phyloP scores from a whole-genome alignment of 1,140 invertebrate genomes.

The Camponotus vicinus region DNA sequence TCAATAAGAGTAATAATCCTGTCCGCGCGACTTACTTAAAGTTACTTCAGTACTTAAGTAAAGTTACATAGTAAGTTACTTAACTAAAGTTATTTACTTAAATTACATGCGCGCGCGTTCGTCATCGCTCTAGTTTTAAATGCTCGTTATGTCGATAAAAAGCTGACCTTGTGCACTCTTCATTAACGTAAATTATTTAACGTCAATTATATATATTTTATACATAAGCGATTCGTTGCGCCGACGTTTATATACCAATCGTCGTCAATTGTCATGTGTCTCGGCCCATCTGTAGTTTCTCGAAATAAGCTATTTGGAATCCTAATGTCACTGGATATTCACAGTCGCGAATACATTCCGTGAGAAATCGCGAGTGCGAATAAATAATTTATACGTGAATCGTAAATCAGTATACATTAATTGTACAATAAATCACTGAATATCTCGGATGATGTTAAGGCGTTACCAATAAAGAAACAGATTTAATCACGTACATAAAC shows the following conservation, averaged over 20 bases:
- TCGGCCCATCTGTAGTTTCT: not conserved
- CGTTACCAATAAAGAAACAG: not conserved
- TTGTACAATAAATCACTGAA: not conserved
- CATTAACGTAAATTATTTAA: slow-evolving; percentile 45
- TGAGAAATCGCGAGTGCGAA: not conserved
- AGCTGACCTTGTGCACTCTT: not conserved
- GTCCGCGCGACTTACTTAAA: not conserved
- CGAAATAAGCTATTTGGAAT: not conserved
- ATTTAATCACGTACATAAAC: too few relatives aligned
- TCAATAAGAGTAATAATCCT: slow-evolving; percentile 32
- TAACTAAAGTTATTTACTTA: not conserved
- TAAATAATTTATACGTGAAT: slow-evolving; percentile 7
- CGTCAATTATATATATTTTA: slow-evolving; percentile 16
- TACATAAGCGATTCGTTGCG: not conserved
- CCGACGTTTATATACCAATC: not conserved
- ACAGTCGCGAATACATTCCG: not conserved
- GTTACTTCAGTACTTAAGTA: too few relatives aligned
- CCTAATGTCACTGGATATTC: not conserved
- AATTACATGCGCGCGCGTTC: not conserved
- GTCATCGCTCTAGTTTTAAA: slow-evolving; percentile 33
- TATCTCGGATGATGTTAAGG: not conserved
- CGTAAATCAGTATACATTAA: not conserved
- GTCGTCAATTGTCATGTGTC: not conserved
- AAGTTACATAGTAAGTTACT: too few relatives aligned
- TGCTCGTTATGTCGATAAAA: slow-evolving; percentile 16